Percentiles rank a stretch among this genome's conserved stretches.
Evolutionary conservation across 2,113 vertebrate species (phyloP).

Genomic region (Nettapus auritus): DNA sequence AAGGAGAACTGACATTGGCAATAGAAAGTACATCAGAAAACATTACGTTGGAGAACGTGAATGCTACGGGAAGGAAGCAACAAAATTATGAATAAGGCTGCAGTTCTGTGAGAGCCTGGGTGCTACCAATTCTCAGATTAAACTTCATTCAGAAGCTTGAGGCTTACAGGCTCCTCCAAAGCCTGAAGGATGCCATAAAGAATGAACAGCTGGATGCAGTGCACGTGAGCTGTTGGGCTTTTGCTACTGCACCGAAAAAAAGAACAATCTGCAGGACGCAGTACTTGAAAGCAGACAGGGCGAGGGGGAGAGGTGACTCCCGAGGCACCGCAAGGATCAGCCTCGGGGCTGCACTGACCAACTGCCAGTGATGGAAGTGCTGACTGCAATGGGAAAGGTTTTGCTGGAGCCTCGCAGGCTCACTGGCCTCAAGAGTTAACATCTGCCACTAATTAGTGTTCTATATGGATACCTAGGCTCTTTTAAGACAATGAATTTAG

Average conservation of each 20-base stretch:
- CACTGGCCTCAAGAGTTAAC: background rate
- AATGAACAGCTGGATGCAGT: background rate
- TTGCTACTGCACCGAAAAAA: background rate
- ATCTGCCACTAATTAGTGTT: constrained; percentile 8
- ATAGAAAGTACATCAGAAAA: background rate
- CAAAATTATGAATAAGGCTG: background rate
- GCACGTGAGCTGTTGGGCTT: background rate
- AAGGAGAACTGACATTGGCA: background rate
- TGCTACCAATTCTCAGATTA: background rate
- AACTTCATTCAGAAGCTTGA: background rate
- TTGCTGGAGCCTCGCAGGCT: background rate
- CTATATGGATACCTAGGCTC: background rate
- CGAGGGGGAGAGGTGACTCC: background rate
- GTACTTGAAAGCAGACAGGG: background rate
- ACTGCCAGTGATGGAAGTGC: background rate
- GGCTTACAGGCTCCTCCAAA: background rate
- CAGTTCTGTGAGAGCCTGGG: background rate
- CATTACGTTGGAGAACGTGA: background rate
- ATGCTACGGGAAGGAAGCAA: background rate
- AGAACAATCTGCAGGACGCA: background rate
- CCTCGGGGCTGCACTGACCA: background rate
- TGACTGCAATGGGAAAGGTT: background rate
- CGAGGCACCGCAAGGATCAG: background rate
- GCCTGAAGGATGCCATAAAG: background rate
- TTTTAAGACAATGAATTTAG: background rate